Evolutionary conservation across 2,113 vertebrate genomes (phyloP).

Genomic region (Xiphias gladius): DNA sequence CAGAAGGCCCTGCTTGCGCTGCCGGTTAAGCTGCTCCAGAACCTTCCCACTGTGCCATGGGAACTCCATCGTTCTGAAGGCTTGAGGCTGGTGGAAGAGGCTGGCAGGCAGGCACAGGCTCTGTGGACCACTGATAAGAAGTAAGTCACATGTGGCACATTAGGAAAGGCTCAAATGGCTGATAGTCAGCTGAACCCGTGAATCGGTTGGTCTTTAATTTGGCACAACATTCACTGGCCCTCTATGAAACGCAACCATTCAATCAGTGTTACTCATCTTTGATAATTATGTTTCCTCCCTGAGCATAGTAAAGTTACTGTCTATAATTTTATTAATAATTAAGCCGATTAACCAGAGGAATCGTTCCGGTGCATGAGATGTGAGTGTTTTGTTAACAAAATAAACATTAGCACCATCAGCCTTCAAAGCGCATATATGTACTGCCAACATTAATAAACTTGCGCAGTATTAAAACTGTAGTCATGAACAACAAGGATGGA

Average conservation of each 20-base stretch:
- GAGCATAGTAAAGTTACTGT: neutral
- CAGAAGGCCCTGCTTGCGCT: conserved; percentile 93
- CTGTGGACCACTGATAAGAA: neutral
- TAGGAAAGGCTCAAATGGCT: neutral
- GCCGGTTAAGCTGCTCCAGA: conserved; percentile 94
- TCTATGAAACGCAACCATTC: neutral
- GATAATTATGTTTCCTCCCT: neutral
- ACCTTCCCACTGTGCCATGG: conserved; percentile 96
- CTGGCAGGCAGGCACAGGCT: neutral
- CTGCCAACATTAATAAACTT: neutral
- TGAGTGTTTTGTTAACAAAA: neutral
- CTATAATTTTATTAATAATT: neutral
- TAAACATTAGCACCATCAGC: neutral
- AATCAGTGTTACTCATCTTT: neutral
- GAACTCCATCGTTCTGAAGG: conserved; percentile 92
- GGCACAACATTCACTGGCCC: too few relatives aligned
- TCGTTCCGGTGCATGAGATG: neutral
- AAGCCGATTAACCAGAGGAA: neutral
- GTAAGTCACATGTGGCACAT: neutral
- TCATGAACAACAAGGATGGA: too few relatives aligned
- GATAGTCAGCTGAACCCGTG: neutral
- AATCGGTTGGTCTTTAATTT: too few relatives aligned
- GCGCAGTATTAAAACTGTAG: neutral
- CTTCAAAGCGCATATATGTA: neutral
- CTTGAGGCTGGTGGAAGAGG: neutral